Evolutionary conservation across 1,140 invertebrate species (phyloP).

Genomic region (Laupala kohalensis): DNA sequence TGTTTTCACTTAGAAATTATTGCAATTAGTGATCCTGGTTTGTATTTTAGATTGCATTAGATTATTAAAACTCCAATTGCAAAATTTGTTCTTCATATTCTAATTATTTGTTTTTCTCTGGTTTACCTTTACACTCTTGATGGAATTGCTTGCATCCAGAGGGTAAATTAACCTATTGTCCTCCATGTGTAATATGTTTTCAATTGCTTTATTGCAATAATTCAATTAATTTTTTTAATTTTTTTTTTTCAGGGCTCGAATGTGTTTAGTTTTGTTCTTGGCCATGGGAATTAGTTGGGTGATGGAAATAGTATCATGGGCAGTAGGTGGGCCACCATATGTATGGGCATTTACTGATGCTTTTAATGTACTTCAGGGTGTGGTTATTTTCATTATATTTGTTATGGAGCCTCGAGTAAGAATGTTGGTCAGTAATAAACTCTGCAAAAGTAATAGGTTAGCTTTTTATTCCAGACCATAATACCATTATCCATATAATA

Average conservation of each 20-base stretch:
- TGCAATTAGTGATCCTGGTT: too few species aligned
- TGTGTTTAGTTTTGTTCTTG: constrained; percentile 35
- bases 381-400: constrained; percentile 34
- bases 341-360: constrained; percentile 41
- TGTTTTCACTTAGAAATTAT: too few species aligned
- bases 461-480: too few species aligned
- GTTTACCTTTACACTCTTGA: too few species aligned
- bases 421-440: constrained; percentile 21
- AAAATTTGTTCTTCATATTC: too few species aligned
- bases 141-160: too few species aligned
- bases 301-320: constrained; percentile 38
- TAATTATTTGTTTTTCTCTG: too few species aligned
- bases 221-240: neutral
- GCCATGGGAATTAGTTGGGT: constrained; percentile 42
- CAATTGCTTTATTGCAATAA: neutral
- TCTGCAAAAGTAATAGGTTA: neutral
- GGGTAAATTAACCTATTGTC: too few species aligned
- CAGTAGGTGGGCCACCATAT: constrained; percentile 26
- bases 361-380: constrained; percentile 32
- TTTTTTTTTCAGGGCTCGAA: constrained; percentile 23
- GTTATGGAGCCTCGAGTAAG: constrained; percentile 37
- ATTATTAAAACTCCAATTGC: too few species aligned
- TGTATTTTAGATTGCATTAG: too few species aligned
- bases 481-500: too few species aligned
- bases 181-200: too few species aligned